phyloP scores from a whole-genome alignment of 2,113 vertebrate genomes.

The Corydoras sp. region DNA sequence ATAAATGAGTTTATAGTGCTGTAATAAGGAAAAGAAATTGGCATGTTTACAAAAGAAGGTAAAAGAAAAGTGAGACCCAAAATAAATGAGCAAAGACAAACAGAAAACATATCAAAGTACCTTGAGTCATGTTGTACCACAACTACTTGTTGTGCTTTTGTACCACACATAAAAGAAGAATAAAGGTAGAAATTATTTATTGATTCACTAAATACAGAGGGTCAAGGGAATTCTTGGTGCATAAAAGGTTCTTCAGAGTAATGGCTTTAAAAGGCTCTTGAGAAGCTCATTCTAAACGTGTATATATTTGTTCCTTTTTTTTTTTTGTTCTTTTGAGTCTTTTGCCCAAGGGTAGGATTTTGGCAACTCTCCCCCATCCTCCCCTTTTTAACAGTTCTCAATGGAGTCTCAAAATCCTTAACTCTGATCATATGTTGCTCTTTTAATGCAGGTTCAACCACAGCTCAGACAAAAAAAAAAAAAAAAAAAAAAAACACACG shows the following conservation, averaged over 20 bases:
- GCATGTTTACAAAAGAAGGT: no score
- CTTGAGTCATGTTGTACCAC: no score
- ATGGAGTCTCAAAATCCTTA: neutral
- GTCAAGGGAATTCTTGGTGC: conserved; percentile 25
- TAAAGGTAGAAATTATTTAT: conserved; percentile 22
- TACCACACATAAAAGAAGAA: no score
- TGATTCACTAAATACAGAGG: conserved; percentile 27
- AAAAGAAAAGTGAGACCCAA: no score
- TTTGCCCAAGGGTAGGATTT: conserved; percentile 6
- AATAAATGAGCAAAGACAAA: no score
- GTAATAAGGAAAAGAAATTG: no score
- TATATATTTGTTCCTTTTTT: neutral
- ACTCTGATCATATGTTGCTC: neutral
- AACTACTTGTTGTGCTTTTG: no score
- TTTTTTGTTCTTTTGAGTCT: neutral
- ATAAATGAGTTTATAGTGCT: no score
- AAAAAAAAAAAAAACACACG: neutral
- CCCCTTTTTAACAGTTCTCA: neutral
- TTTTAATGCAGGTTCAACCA: neutral
- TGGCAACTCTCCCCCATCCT: neutral
- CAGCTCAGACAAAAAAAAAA: neutral
- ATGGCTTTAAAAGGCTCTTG: neutral
- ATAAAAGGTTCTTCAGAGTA: conserved; percentile 1
- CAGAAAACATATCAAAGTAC: no score
- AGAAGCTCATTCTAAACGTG: neutral